phyloP scores from a whole-genome alignment of 2,888 invertebrate species.

The Allygus modestus region DNA sequence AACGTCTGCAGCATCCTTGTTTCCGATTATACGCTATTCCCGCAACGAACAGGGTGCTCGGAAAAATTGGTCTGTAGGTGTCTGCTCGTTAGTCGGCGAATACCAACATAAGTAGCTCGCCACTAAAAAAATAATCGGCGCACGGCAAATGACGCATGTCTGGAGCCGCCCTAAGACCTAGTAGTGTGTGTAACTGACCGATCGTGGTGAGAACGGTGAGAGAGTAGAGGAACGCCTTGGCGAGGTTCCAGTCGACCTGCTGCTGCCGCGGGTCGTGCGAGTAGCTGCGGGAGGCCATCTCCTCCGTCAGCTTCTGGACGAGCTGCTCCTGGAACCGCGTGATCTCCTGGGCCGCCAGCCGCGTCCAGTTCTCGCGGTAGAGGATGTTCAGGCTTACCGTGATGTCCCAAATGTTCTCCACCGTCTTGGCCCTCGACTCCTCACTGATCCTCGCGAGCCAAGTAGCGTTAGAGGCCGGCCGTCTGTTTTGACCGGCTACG shows the following conservation, averaged over 20 bases:
- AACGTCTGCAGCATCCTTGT: too few species aligned
- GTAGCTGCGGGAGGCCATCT: slow-evolving; percentile 79
- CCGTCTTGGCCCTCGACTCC: slow-evolving; percentile 83
- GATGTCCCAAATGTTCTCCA: slow-evolving; percentile 95
- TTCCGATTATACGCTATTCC: too few species aligned
- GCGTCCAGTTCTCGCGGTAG: slow-evolving; percentile 93
- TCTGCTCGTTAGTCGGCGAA: too few species aligned
- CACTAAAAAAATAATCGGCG: too few species aligned
- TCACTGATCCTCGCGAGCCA: slow-evolving; percentile 72
- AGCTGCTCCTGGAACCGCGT: slow-evolving; percentile 90
- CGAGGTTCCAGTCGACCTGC: slow-evolving; percentile 87
- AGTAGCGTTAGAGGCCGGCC: slow-evolving; percentile 64
- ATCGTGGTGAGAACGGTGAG: slow-evolving; percentile 95
- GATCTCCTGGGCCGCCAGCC: slow-evolving; percentile 87
- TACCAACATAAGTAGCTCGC: too few species aligned
- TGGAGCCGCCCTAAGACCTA: too few species aligned
- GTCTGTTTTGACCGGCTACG: slow-evolving; percentile 30
- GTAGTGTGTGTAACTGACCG: slow-evolving; percentile 80
- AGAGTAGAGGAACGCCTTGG: slow-evolving; percentile 95
- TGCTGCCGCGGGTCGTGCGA: slow-evolving; percentile 25
- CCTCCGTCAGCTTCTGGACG: slow-evolving; percentile 87
- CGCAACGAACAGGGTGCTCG: too few species aligned
- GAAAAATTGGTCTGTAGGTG: too few species aligned
- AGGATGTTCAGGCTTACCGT: slow-evolving; percentile 92
- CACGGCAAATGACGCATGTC: too few species aligned